phyloP scores from a whole-genome alignment of 2,888 invertebrate species.

The Orthonevra nobilis region DNA sequence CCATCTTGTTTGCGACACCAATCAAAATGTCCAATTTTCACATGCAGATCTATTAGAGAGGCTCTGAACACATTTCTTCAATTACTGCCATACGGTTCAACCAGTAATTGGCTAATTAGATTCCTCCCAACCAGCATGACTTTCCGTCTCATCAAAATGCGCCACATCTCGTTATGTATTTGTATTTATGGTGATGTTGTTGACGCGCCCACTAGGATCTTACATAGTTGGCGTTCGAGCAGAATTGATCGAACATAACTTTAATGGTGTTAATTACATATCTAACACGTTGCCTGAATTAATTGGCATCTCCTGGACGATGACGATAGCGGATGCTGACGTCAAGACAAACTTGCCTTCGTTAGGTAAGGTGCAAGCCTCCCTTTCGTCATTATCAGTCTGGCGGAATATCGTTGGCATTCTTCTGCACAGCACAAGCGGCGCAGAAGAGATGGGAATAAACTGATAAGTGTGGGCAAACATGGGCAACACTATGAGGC shows the following conservation, averaged over 20 bases:
- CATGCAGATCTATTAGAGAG: conserved; percentile 49
- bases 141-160: neutral
- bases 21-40: conserved; percentile 42
- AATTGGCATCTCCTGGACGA: conserved; percentile 62
- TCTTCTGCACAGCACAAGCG: conserved; percentile 38
- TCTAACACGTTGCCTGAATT: conserved; percentile 59
- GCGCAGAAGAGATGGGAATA: conserved; percentile 41
- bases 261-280: conserved; percentile 70
- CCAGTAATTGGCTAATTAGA: conserved; percentile 67
- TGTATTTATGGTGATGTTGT: neutral
- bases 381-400: conserved; percentile 64
- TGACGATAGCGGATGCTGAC: conserved; percentile 48
- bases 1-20: conserved; percentile 18
- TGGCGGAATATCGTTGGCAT: conserved; percentile 41
- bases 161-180: neutral
- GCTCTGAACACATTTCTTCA: conserved; percentile 50
- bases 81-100: conserved; percentile 59
- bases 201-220: conserved; percentile 57
- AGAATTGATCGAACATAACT: conserved; percentile 67
- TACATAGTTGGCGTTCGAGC: conserved; percentile 25
- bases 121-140: conserved; percentile 7
- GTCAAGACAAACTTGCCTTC: conserved; percentile 19
- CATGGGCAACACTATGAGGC: neutral
- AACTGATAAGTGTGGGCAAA: conserved; percentile 48
- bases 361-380: conserved; percentile 26